A percentile compares a stretch with the other conserved stretches of the same genome.
Conservation (phyloP, 2,888 invertebrate genomes). For the Ramazzottius varieornatus region DNA sequence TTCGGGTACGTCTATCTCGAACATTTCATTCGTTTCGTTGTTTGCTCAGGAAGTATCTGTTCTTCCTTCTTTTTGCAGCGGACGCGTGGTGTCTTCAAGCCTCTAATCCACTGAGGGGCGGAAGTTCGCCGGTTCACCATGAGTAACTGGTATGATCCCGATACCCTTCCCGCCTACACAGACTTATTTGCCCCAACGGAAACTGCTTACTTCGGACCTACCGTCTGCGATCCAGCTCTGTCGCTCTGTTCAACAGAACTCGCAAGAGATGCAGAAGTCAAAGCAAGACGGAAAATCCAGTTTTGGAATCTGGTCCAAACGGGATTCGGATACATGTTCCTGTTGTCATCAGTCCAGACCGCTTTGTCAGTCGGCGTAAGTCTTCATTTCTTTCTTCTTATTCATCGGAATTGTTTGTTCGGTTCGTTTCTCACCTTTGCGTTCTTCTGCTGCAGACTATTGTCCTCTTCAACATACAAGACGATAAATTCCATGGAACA, state of each 20-base stretch:
- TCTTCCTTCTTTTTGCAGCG: too few species aligned
- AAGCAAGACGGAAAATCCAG: neutral
- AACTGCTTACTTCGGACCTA: neutral
- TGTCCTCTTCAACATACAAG: neutral
- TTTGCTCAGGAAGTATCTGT: too few species aligned
- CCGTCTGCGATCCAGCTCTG: neutral
- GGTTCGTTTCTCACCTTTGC: neutral
- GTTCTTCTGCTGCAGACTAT: neutral
- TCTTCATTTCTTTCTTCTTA: neutral
- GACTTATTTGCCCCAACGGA: neutral
- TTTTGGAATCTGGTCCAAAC: constrained; percentile 2
- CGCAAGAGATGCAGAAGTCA: neutral
- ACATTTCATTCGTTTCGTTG: too few species aligned
- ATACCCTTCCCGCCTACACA: too few species aligned
- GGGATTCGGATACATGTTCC: neutral
- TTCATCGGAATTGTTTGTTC: neutral
- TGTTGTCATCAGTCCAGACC: neutral
- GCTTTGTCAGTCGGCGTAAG: neutral
- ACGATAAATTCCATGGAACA: neutral
- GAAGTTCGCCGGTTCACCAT: too few species aligned
- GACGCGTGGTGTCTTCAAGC: too few species aligned
- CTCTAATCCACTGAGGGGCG: too few species aligned
- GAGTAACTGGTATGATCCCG: too few species aligned
- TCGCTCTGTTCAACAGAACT: too few species aligned
- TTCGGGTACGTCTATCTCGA: too few species aligned